Percentiles rank a stretch among this genome's conserved stretches.
These are phyloP conservation scores for Nemurella pictetii DNA, from an alignment of 2,888 invertebrate genomes.

Conservation along the genomic window DNA sequence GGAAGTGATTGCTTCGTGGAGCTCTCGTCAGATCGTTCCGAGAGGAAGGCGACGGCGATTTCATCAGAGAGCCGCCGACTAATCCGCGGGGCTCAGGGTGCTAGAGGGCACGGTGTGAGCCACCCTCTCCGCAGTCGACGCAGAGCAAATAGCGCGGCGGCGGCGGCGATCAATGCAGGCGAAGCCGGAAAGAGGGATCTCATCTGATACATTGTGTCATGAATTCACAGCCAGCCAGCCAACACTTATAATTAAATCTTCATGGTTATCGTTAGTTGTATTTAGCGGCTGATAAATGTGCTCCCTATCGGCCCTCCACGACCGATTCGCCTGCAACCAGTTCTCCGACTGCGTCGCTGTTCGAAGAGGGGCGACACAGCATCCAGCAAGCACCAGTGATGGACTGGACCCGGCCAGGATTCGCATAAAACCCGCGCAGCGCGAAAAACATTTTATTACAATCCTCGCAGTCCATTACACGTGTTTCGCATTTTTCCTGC, in stretches of 20 bases:
- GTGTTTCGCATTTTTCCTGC: background rate
- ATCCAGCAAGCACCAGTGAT: too few species aligned
- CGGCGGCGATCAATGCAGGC: background rate
- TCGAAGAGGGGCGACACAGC: too few species aligned
- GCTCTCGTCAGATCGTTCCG: too few species aligned
- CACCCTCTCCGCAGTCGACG: background rate
- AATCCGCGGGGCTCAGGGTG: too few species aligned
- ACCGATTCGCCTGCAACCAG: background rate
- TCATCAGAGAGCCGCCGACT: too few species aligned
- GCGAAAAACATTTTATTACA: too few species aligned
- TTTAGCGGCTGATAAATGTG: constrained; percentile 37
- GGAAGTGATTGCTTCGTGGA: too few species aligned
- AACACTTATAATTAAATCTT: constrained; percentile 35
- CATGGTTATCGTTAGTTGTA: constrained; percentile 36
- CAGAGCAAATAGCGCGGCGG: background rate
- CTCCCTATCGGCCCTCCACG: background rate
- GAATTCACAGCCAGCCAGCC: background rate
- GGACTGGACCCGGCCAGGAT: too few species aligned
- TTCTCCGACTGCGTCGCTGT: too few species aligned
- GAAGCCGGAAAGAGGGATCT: background rate
- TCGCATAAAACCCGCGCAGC: too few species aligned
- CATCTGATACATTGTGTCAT: background rate
- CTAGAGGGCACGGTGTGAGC: background rate
- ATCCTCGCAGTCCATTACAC: background rate
- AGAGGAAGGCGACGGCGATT: too few species aligned